These are phyloP conservation scores for Phaethornis superciliosus DNA, from an alignment of 2,113 vertebrate genomes.

Conservation along the genomic window DNA sequence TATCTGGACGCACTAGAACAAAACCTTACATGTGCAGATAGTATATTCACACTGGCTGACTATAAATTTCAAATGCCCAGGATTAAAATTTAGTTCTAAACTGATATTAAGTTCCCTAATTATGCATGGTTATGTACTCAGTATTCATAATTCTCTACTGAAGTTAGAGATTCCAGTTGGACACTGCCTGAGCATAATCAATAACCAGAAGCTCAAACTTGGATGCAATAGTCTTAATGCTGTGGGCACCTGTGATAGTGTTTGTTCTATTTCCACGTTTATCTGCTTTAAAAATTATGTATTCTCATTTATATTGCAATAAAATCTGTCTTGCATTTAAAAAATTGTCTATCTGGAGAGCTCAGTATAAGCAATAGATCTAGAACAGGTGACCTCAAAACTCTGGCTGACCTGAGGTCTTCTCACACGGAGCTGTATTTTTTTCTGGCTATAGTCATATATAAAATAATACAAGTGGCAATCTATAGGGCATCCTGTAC, in stretches of 20 bases:
- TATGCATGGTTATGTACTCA: background rate
- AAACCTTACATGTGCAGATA: background rate
- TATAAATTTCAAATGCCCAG: background rate
- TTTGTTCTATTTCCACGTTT: background rate
- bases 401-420: background rate
- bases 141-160: background rate
- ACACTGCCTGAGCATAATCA: background rate
- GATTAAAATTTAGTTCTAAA: conserved; percentile 10
- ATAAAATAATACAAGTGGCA: background rate
- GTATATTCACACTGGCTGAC: background rate
- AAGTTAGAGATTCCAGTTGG: background rate
- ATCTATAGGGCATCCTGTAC: background rate
- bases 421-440: background rate
- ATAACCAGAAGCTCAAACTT: background rate
- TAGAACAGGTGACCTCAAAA: background rate
- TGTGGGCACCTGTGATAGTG: background rate
- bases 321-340: background rate
- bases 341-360: background rate
- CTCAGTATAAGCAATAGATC: background rate
- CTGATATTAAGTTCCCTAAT: background rate
- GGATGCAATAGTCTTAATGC: background rate
- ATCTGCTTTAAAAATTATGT: background rate
- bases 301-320: background rate
- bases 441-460: background rate
- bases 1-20: background rate